Conservation (phyloP, 2,113 vertebrate genomes). For the Dipodomys spectabilis region DNA sequence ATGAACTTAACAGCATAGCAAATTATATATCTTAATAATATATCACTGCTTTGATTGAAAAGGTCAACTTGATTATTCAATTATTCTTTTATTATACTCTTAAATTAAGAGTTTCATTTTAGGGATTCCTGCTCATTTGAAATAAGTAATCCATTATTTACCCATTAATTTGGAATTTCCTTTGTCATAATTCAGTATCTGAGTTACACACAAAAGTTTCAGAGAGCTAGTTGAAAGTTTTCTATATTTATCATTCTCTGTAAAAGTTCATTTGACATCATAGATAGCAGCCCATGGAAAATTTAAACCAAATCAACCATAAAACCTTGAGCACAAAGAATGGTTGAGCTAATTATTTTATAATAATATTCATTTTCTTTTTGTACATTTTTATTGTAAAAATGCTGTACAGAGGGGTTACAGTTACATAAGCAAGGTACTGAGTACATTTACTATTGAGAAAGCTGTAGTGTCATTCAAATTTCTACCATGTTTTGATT, state of each 20-base stretch:
- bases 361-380: not conserved
- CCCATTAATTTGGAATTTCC: not conserved
- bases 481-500: not conserved
- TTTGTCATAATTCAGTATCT: not conserved
- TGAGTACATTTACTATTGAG: too few species aligned
- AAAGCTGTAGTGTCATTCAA: not conserved
- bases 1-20: not conserved
- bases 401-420: too few species aligned
- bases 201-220: not conserved
- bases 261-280: not conserved
- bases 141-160: constrained; percentile 15
- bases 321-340: not conserved
- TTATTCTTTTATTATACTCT: not conserved
- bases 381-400: too few species aligned
- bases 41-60: not conserved
- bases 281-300: not conserved
- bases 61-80: not conserved
- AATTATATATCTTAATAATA: constrained; percentile 4
- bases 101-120: not conserved
- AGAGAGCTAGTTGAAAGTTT: not conserved
- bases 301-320: not conserved
- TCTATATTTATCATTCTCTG: not conserved
- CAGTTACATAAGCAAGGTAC: too few species aligned
- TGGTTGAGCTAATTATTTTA: constrained; percentile 41
- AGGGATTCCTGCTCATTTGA: not conserved